Conservation (phyloP, 30 jellyfish, hydroid and myxozoan species). For the Hydra vulgaris region DNA sequence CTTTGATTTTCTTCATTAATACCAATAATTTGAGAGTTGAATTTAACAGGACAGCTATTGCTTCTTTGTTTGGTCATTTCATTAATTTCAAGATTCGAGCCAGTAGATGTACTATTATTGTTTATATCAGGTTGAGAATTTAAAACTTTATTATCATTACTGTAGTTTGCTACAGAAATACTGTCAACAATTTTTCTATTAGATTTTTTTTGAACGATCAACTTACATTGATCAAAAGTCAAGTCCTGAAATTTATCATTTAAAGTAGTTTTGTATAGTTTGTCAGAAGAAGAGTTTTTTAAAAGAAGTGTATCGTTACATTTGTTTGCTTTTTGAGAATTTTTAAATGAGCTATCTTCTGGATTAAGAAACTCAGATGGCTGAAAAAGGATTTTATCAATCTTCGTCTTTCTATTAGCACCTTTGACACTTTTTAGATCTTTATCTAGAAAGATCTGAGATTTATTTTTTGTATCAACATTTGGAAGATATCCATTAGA, state of each 20-base stretch:
- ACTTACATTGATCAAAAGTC: too few species aligned
- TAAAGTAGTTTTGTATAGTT: too few species aligned
- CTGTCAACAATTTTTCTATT: background rate
- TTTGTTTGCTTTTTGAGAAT: background rate
- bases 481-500: background rate
- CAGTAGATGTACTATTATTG: background rate
- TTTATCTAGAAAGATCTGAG: background rate
- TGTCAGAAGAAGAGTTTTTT: background rate
- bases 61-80: background rate
- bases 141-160: background rate
- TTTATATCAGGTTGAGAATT: background rate
- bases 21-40: background rate
- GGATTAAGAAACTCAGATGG: background rate
- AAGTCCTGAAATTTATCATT: too few species aligned
- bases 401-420: too few species aligned
- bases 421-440: too few species aligned
- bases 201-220: background rate
- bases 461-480: background rate
- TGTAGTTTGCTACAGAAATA: background rate
- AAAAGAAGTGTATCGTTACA: background rate
- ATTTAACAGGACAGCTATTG: background rate
- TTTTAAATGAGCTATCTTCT: background rate
- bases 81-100: background rate
- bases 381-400: too few species aligned
- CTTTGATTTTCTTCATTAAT: background rate